Evolutionary conservation across 2,888 invertebrate species (phyloP).

Genomic region (Agrypnus murinus): DNA sequence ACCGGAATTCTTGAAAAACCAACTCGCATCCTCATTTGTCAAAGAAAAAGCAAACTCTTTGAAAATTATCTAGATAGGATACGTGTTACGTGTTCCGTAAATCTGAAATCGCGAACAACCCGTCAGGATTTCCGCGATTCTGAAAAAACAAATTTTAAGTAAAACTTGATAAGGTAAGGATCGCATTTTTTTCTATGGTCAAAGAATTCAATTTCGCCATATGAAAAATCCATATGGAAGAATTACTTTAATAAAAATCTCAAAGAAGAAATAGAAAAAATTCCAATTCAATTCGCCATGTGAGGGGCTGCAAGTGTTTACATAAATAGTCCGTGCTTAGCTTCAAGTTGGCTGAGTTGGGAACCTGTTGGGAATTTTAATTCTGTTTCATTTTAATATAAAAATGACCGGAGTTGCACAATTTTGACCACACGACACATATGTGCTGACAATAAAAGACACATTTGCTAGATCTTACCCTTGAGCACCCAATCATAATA

Average conservation of each 20-base stretch:
- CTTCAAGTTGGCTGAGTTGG: slow-evolving; percentile 33
- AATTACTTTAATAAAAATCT: not conserved
- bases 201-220: no score
- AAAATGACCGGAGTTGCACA: slow-evolving; percentile 9
- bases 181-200: no score
- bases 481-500: no score
- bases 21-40: slow-evolving; percentile 12
- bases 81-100: slow-evolving; percentile 3
- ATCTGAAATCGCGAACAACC: no score
- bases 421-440: no score
- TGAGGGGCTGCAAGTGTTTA: slow-evolving; percentile 37
- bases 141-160: no score
- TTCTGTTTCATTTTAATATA: slow-evolving; percentile 7
- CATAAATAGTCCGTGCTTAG: slow-evolving; percentile 43
- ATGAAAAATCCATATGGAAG: not conserved
- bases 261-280: slow-evolving; percentile 3
- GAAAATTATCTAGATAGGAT: slow-evolving; percentile 2
- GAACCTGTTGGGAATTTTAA: slow-evolving; percentile 36
- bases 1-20: slow-evolving; percentile 10
- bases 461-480: no score
- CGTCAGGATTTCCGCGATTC: no score
- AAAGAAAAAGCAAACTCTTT: slow-evolving; percentile 22
- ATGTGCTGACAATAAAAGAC: no score
- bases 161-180: no score
- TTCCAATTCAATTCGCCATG: slow-evolving; percentile 27